Evolutionary conservation across 2,888 invertebrate genomes (phyloP).

Genomic region (Hypomecis punctinalis): DNA sequence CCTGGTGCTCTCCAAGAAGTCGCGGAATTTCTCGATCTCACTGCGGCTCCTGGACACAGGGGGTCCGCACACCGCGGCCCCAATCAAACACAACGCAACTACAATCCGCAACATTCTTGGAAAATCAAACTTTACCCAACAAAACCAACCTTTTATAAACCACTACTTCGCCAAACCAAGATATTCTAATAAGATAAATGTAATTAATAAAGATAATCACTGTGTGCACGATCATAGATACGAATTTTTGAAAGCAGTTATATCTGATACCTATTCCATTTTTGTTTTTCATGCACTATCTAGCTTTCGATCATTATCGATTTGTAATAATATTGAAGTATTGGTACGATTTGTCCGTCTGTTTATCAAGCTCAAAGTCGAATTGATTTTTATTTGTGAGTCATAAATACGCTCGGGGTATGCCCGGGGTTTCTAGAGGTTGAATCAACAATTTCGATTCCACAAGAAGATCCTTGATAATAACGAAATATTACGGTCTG

Average conservation of each 20-base stretch:
- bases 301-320: neutral
- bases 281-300: neutral
- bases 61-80: slow-evolving; percentile 49
- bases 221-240: slow-evolving; percentile 11
- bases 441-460: too few relatives aligned
- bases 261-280: neutral
- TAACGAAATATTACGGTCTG: too few relatives aligned
- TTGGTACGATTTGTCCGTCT: slow-evolving; percentile 5
- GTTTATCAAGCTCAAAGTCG: slow-evolving; percentile 3
- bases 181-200: slow-evolving; percentile 12
- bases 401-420: neutral
- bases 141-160: slow-evolving; percentile 17
- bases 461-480: too few relatives aligned
- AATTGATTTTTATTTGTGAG: neutral
- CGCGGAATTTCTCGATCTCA: slow-evolving; percentile 57
- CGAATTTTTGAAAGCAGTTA: neutral
- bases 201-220: slow-evolving; percentile 19
- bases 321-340: neutral
- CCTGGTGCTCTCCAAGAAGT: slow-evolving; percentile 55
- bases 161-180: neutral
- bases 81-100: slow-evolving; percentile 49
- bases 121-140: neutral
- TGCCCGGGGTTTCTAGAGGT: too few relatives aligned
- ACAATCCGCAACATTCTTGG: slow-evolving; percentile 48
- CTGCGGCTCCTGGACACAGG: slow-evolving; percentile 50